Evolutionary conservation across 1,140 invertebrate species (phyloP).

Genomic region (Laodelphax striatellus): DNA sequence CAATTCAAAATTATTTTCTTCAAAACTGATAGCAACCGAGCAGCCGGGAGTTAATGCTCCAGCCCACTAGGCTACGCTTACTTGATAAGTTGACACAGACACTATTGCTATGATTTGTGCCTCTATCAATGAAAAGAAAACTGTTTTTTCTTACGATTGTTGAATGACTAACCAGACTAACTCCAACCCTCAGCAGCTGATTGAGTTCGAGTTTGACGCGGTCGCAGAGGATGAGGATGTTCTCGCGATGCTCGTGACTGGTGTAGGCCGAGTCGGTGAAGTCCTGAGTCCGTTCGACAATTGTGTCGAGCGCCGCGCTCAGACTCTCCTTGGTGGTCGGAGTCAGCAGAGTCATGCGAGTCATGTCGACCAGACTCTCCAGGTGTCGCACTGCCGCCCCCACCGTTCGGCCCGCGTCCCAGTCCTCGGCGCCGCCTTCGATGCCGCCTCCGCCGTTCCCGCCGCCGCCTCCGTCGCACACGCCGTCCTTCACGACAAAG

Average conservation of each 20-base stretch:
- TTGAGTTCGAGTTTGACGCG: conserved; percentile 75
- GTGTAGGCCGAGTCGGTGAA: conserved; percentile 99
- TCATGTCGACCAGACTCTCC: conserved; percentile 63
- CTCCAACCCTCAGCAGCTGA: conserved; percentile 70
- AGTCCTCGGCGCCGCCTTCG: conserved; percentile 42
- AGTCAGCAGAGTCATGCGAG: conserved; percentile 22
- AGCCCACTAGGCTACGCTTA: too few relatives aligned
- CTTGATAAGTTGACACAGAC: too few relatives aligned
- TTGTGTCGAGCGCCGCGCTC: conserved; percentile 69
- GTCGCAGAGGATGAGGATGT: conserved; percentile 84
- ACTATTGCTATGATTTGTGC: too few relatives aligned
- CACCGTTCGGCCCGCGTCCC: conserved; percentile 55
- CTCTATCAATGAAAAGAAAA: too few relatives aligned
- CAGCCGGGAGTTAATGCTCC: too few relatives aligned
- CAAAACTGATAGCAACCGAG: too few relatives aligned
- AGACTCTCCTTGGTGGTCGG: conserved; percentile 47
- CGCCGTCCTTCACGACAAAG: conserved; percentile 91
- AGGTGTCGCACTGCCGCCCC: conserved; percentile 69
- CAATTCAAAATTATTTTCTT: too few relatives aligned
- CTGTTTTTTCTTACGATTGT: too few relatives aligned
- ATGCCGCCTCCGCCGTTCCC: conserved; percentile 31
- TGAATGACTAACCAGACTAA: conserved; percentile 69
- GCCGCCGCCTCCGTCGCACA: conserved; percentile 38
- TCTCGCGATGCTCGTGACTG: conserved; percentile 90
- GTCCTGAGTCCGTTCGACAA: conserved; percentile 93